These are phyloP conservation scores for Etheostoma perlongum DNA, from an alignment of 2,797 vertebrate genomes.

Conservation along the genomic window DNA sequence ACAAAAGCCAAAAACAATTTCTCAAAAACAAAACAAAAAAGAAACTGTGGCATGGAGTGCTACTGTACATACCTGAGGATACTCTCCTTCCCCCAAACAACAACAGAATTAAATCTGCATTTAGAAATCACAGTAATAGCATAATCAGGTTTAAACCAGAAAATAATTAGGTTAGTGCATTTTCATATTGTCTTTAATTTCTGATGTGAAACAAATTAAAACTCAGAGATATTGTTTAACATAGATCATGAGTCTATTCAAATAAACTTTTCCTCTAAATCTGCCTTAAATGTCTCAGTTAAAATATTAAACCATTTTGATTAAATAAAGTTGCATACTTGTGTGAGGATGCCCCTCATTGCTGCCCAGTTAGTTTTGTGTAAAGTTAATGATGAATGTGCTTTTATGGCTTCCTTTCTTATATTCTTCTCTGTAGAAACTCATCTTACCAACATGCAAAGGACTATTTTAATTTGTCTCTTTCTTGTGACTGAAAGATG, in stretches of 20 bases:
- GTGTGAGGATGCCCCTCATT: conserved; percentile 38
- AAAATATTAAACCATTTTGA: conserved; percentile 45
- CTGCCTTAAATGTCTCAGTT: not conserved
- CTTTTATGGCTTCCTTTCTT: conserved; percentile 60
- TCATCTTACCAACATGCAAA: conserved; percentile 74
- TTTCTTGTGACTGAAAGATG: conserved; percentile 72
- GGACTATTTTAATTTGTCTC: conserved; percentile 73
- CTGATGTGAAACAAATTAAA: conserved; percentile 14
- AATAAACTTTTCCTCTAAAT: conserved; percentile 20
- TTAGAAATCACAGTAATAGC: conserved; percentile 9
- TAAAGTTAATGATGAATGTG: conserved; percentile 54
- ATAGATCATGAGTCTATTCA: conserved; percentile 6
- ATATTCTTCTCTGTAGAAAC: conserved; percentile 58
- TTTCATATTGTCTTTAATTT: conserved; percentile 9
- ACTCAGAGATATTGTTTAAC: not conserved
- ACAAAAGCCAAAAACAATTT: too few species aligned
- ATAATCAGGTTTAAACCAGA: conserved; percentile 13
- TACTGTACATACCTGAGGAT: conserved; percentile 8
- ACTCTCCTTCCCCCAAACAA: conserved; percentile 8
- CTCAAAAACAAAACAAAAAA: too few species aligned
- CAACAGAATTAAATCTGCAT: conserved; percentile 5
- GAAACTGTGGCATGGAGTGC: not conserved
- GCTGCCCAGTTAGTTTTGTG: conserved; percentile 41
- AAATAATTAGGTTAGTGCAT: not conserved
- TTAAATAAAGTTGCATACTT: conserved; percentile 34